These are phyloP conservation scores for Phalanger gymnotis DNA, from an alignment of 2,797 vertebrate species.

Conservation along the genomic window DNA sequence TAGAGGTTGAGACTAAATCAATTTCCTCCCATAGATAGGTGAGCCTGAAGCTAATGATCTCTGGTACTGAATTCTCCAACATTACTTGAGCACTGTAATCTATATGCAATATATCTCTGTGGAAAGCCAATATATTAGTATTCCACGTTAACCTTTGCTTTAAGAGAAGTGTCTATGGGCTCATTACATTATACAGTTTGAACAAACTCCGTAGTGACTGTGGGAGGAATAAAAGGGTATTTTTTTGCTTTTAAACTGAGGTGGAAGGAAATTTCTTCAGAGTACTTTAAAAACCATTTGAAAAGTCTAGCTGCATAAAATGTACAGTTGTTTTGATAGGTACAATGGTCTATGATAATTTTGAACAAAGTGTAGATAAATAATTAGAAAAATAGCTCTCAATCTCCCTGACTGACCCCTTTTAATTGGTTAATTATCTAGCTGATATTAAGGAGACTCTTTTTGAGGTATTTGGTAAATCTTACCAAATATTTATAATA, in stretches of 20 bases:
- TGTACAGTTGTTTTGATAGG: neutral
- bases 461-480: neutral
- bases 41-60: constrained; percentile 37
- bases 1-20: constrained; percentile 18
- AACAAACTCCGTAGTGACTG: constrained; percentile 30
- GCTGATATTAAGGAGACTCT: neutral
- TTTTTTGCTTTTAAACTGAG: neutral
- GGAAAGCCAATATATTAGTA: neutral
- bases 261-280: constrained; percentile 22
- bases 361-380: neutral
- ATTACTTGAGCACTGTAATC: neutral
- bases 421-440: neutral
- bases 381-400: neutral
- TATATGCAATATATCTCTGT: constrained; percentile 21
- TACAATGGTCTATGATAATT: neutral
- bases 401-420: neutral
- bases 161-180: constrained; percentile 9
- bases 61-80: neutral
- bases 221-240: neutral
- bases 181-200: constrained; percentile 18
- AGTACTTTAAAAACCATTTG: neutral
- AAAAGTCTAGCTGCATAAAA: neutral
- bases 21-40: constrained; percentile 6
- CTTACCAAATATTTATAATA: neutral
- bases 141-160: constrained; percentile 36